Conservation (phyloP, 2,797 vertebrate species). For the Echiichthys vipera region DNA sequence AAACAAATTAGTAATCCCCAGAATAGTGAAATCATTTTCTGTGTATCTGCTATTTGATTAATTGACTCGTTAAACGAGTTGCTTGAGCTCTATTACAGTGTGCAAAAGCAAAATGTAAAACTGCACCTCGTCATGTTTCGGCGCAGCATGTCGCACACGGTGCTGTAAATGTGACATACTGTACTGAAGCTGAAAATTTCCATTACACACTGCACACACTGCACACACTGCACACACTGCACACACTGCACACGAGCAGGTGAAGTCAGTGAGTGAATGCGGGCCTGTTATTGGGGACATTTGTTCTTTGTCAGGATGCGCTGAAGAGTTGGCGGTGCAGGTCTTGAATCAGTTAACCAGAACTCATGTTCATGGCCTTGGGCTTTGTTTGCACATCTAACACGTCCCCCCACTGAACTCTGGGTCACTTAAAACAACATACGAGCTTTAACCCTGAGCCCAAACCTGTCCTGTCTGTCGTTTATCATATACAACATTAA, state of each 20-base stretch:
- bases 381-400: slow-evolving; percentile 73
- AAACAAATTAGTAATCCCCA: neutral
- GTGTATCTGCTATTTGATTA: neutral
- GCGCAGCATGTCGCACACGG: neutral
- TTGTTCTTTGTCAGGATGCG: slow-evolving; percentile 24
- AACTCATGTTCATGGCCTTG: slow-evolving; percentile 61
- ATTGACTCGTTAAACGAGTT: too few relatives aligned
- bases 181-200: slow-evolving; percentile 1
- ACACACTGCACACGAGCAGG: slow-evolving; percentile 1
- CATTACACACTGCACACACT: neutral
- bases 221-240: slow-evolving; percentile 2
- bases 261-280: slow-evolving; percentile 61
- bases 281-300: slow-evolving; percentile 22
- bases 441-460: neutral
- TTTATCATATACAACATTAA: neutral
- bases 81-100: neutral
- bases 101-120: neutral
- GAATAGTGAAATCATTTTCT: neutral
- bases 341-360: slow-evolving; percentile 27
- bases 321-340: slow-evolving; percentile 15
- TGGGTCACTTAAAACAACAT: neutral
- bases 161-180: neutral
- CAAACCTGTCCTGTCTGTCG: neutral
- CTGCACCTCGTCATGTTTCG: neutral
- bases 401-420: slow-evolving; percentile 41